A percentile compares a stretch with the other conserved stretches of the same genome.
Conservation (phyloP, 2,888 invertebrate species). For the Eledona agricola region DNA sequence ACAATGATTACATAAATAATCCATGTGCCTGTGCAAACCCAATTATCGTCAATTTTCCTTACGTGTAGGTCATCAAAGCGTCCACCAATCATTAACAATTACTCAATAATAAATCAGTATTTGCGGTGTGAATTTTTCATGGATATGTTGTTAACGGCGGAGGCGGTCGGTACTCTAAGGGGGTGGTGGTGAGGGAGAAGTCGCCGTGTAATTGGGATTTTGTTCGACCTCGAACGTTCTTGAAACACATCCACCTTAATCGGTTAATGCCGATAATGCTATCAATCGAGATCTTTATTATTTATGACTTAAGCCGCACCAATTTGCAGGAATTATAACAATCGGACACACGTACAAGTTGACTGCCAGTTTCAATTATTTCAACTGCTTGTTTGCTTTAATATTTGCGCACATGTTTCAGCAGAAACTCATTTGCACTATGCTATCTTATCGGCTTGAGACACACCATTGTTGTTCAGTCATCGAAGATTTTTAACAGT, state of each 20-base stretch:
- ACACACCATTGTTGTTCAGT: slow-evolving; percentile 15
- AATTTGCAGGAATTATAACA: too few species aligned
- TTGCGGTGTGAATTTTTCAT: slow-evolving; percentile 58
- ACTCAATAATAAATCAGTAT: slow-evolving; percentile 61
- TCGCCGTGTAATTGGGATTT: slow-evolving; percentile 14
- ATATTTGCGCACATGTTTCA: too few species aligned
- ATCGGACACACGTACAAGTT: too few species aligned
- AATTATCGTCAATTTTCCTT: slow-evolving; percentile 60
- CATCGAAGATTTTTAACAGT: too few species aligned
- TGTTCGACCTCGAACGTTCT: too few species aligned
- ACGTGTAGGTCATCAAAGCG: slow-evolving; percentile 56
- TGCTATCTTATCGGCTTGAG: slow-evolving; percentile 27
- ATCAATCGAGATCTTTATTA: too few species aligned
- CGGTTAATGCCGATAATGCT: too few species aligned
- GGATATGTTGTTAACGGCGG: slow-evolving; percentile 23
- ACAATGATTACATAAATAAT: slow-evolving; percentile 50
- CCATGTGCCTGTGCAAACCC: slow-evolving; percentile 54
- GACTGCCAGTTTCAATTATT: too few species aligned
- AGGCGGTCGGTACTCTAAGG: slow-evolving; percentile 18
- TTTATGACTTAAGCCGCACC: too few species aligned
- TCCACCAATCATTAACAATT: slow-evolving; percentile 58
- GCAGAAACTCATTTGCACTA: too few species aligned
- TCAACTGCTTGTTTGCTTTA: too few species aligned
- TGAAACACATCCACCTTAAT: too few species aligned
- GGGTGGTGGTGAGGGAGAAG: slow-evolving; percentile 12